Conservation (phyloP, 2,113 vertebrate species). For the Rhagologus leucostigma region DNA sequence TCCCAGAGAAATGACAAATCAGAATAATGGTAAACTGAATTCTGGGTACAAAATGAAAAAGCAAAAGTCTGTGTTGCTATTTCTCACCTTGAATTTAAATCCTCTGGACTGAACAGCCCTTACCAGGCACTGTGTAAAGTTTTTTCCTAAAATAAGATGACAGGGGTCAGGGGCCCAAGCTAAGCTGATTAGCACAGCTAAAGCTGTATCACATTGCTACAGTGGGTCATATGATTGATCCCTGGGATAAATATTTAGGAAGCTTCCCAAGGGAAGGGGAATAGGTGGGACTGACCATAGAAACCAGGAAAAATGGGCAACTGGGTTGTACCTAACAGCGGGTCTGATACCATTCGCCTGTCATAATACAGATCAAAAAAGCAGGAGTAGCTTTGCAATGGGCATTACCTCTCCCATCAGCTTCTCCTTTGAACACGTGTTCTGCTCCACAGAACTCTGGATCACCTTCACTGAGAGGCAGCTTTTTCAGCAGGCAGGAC, state of each 20-base stretch:
- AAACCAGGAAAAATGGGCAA: neutral
- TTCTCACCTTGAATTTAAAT: slow-evolving; percentile 32
- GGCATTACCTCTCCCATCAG: neutral
- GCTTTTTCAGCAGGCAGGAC: neutral
- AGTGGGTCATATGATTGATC: slow-evolving; percentile 25
- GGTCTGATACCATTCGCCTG: neutral
- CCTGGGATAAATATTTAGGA: slow-evolving; percentile 6
- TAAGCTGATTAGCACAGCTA: slow-evolving; percentile 55
- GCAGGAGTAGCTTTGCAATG: neutral
- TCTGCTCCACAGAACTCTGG: neutral
- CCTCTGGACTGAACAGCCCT: slow-evolving; percentile 9
- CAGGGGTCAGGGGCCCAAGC: neutral
- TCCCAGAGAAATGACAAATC: neutral
- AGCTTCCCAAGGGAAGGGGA: neutral
- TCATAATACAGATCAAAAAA: neutral
- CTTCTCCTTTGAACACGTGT: rapidly evolving
- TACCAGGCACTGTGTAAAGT: slow-evolving; percentile 6
- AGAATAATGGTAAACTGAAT: neutral
- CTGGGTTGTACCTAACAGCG: neutral
- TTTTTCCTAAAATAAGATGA: slow-evolving; percentile 36
- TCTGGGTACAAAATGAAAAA: neutral
- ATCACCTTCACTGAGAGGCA: neutral
- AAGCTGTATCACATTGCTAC: slow-evolving; percentile 43
- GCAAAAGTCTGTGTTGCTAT: neutral
- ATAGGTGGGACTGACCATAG: neutral